Base-by-base conservation (phyloP, 1,140 invertebrate genomes). In the Heliconius hewitsoni region DNA sequence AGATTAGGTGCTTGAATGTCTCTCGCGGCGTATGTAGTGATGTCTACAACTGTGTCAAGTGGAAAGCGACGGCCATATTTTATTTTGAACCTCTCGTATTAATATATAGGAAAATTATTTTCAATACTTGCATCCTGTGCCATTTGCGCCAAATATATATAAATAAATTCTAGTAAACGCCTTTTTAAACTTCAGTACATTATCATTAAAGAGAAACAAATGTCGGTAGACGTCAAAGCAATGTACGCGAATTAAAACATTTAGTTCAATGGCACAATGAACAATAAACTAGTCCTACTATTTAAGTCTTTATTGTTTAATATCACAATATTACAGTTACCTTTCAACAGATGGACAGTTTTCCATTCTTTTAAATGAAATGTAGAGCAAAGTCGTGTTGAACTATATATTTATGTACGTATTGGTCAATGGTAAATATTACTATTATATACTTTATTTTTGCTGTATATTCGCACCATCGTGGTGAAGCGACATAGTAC, bases 271-370 rank as follows among this genome's bases (percentile, higher is more conserved):
- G 71, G 74, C 81, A 70, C 81, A 73, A 73, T 70, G 84, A 86
- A 83, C 80, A 86, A 88, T 78, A 85, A 81, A 84, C 89, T 89
- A 89, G 89, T 90, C 87, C 79, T 85, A 82, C 83, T 80, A 76
- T 83, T 30, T 83, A 79, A 81, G 77, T 71, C 8, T 76, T 71
- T 34, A n/a, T 66, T 57, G 50, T 76, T 79, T 73, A 46, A 42
- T 66, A 30, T 66, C 60, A 66, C 60, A 66, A 66, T 66, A 66
- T 66, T 27, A 66, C 60, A 30, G 60, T 66, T 66, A 66, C 60
- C 60, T 66, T 66, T 66, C 60, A 66, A 30, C 60, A 66, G 60
- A 66, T 30, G 60, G 60, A 66, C 60, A 66, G 60, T 66, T 66
- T 66, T 66, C 60, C 27, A 66, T 66, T 66, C 23, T 66, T 66